A percentile compares a stretch with the other conserved stretches of the same genome.
These are phyloP conservation scores for Sesia bembeciformis DNA, from an alignment of 2,888 invertebrate species.

Conservation along the genomic window DNA sequence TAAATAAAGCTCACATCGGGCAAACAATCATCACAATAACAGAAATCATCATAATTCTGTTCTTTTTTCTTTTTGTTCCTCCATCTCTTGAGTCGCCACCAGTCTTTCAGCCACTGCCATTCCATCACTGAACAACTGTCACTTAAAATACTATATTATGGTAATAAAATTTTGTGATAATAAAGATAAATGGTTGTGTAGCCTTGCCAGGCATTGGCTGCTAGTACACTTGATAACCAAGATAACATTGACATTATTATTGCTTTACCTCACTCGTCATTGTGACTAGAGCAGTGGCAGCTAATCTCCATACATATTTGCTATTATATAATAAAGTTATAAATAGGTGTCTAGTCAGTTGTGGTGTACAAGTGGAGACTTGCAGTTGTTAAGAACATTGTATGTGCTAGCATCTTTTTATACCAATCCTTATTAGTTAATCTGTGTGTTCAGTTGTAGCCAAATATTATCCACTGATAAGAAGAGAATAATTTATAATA, in stretches of 20 bases:
- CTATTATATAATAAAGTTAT: slow-evolving; percentile 5
- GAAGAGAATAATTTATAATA: too few relatives aligned
- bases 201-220: slow-evolving; percentile 51
- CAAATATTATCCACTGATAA: too few relatives aligned
- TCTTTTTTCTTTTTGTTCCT: slow-evolving; percentile 72
- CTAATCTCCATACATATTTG: slow-evolving; percentile 26
- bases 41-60: slow-evolving; percentile 77
- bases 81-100: slow-evolving; percentile 85
- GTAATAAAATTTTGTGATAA: not conserved
- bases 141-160: slow-evolving; percentile 7
- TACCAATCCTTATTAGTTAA: not conserved
- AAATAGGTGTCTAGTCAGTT: not conserved
- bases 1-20: slow-evolving; percentile 58
- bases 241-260: slow-evolving; percentile 62
- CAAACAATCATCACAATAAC: slow-evolving; percentile 85
- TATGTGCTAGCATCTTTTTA: not conserved
- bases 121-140: slow-evolving; percentile 71
- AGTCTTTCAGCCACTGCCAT: slow-evolving; percentile 87
- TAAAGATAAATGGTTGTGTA: slow-evolving; percentile 10
- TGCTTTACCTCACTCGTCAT: slow-evolving; percentile 65
- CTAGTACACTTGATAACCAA: slow-evolving; percentile 47
- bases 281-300: slow-evolving; percentile 33
- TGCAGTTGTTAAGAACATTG: slow-evolving; percentile 1
- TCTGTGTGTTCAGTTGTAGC: not conserved
- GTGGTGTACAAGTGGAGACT: not conserved